Base-by-base conservation (phyloP, 1,140 invertebrate species). In the Philopotamus ludificatus region DNA sequence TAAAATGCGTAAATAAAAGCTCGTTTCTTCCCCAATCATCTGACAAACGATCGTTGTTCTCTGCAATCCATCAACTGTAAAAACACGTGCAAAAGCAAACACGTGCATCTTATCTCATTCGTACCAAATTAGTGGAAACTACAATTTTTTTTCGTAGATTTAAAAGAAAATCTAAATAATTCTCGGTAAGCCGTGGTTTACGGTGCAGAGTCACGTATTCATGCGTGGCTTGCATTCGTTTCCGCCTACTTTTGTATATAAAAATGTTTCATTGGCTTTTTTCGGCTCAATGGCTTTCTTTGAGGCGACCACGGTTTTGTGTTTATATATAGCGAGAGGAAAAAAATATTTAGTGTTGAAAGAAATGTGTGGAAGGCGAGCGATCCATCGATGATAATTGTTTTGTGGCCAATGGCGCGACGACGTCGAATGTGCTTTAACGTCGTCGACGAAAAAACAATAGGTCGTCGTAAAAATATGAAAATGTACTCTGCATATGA, bases 111-210 rank as follows among this genome's bases (percentile, higher is more conserved):
- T 16, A 57, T 39, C 42, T 15, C 20, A 39, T 21, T 10, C 39
- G 54, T 42, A 18, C 34, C 28, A 18, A 57, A 57, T 57, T 57
- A 57, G 54, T 42, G 21, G 34, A 8, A 34, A 12, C 51, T 34
- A 54, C 28, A 34, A 34, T 54, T 54, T 54, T 34, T 25, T n/a
- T 34, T 7, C 28, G 28, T 7, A 34, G 28, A 34, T 34, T 34
- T 4, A 34, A 34, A 34, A 34, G 12, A 34, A 34, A 12, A 34
- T 4, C 28, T 4, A 21, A 57, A 57, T 49, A 60, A 60, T 60
- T 60, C 42, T 49, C 28, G 28, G 57, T 60, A 60, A 60, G 57
- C 57, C 57, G 47, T 34, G 47, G 42, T 49, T 45, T 60, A 60
- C 44, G 25, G 44, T 39, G 23, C 42, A 22, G 18, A 60, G 57